These are phyloP conservation scores for Eupithecia insigniata DNA, from an alignment of 2,888 invertebrate species.

Conservation along the genomic window DNA sequence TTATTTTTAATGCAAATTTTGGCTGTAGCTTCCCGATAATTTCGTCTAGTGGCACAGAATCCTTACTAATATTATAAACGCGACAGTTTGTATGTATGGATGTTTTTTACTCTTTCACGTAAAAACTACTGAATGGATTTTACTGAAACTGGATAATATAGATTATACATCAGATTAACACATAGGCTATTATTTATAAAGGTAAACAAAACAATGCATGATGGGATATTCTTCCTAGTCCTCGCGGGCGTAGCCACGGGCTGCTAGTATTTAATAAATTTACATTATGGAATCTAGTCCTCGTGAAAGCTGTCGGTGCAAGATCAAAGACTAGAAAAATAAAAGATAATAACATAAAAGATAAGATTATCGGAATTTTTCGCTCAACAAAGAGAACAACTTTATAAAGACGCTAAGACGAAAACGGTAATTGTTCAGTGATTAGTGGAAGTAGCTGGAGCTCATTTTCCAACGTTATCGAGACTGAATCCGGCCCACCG, in stretches of 20 bases:
- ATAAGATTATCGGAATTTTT: constrained; percentile 1
- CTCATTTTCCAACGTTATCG: constrained; percentile 19
- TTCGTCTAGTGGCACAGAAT: background rate
- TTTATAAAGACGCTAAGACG: constrained; percentile 5
- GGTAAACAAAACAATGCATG: no score
- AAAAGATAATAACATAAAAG: background rate
- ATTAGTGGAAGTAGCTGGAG: constrained; percentile 22
- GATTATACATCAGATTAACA: no score
- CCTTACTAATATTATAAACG: no score
- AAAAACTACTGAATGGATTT: no score
- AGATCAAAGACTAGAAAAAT: background rate
- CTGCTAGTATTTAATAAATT: background rate
- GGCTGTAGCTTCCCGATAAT: background rate
- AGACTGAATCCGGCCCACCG: constrained; percentile 22
- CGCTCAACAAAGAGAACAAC: constrained; percentile 5
- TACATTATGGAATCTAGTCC: background rate
- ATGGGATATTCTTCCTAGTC: no score
- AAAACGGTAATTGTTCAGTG: constrained; percentile 27
- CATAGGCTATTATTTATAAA: no score
- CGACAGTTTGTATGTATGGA: no score
- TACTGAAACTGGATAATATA: no score
- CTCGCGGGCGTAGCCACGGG: no score
- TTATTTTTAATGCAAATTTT: background rate
- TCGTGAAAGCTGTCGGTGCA: background rate
- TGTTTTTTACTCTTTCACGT: no score